These are phyloP conservation scores for Furnarius figulus DNA, from an alignment of 2,113 vertebrate species.

Conservation along the genomic window DNA sequence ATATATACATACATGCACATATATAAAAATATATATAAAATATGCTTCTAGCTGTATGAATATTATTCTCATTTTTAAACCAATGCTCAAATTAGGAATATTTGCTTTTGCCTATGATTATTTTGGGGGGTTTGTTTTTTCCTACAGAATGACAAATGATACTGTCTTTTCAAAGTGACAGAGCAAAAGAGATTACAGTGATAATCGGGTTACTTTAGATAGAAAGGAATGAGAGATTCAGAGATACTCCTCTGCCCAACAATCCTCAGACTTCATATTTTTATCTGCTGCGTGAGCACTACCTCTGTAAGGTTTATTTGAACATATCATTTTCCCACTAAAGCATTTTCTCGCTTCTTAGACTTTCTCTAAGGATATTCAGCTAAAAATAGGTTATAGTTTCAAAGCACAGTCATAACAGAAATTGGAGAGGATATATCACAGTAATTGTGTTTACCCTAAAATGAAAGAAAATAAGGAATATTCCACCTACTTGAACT, in stretches of 20 bases:
- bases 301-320: conserved; percentile 49
- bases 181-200: conserved; percentile 51
- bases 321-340: conserved; percentile 15
- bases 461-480: conserved; percentile 14
- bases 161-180: conserved; percentile 41
- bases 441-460: background rate
- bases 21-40: background rate
- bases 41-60: background rate
- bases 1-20: background rate
- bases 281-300: conserved; percentile 29
- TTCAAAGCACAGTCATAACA: background rate
- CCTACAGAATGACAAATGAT: conserved; percentile 37
- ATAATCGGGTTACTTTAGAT: conserved; percentile 55
- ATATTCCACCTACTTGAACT: background rate
- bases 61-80: conserved; percentile 28
- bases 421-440: conserved; percentile 26
- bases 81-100: background rate
- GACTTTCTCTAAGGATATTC: conserved; percentile 19
- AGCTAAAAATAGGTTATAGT: conserved; percentile 26
- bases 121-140: background rate
- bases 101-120: background rate
- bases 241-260: conserved; percentile 28
- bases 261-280: conserved; percentile 50
- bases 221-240: conserved; percentile 27
- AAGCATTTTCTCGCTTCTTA: conserved; percentile 19